These are phyloP conservation scores for Notarius lentiginosus DNA, from an alignment of 2,113 vertebrate species.

Conservation along the genomic window DNA sequence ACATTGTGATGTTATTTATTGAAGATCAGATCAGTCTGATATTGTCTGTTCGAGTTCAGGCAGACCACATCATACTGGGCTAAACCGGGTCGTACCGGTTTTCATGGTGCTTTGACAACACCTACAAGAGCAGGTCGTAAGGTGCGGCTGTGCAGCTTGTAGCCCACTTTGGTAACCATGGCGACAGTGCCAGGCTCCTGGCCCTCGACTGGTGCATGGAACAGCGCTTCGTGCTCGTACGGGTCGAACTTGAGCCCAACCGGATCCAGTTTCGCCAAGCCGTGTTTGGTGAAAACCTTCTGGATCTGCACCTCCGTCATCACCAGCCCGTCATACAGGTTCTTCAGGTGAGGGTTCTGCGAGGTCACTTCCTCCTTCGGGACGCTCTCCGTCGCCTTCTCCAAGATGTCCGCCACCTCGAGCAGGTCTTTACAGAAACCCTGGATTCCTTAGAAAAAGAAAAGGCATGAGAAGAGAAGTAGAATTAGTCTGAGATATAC, in stretches of 20 bases:
- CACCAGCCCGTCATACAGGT: slow-evolving; percentile 89
- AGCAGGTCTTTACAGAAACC: slow-evolving; percentile 96
- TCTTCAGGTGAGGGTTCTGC: slow-evolving; percentile 93
- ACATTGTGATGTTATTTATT: not conserved
- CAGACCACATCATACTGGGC: not conserved
- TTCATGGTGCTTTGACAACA: slow-evolving; percentile 85
- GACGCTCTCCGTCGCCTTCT: slow-evolving; percentile 92
- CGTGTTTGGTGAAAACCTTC: slow-evolving; percentile 94
- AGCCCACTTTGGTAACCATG: slow-evolving; percentile 90
- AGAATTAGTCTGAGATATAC: not conserved
- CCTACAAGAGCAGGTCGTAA: slow-evolving; percentile 92
- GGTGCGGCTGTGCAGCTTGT: slow-evolving; percentile 93
- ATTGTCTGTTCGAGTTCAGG: not conserved
- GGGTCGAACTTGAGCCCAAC: slow-evolving; percentile 90
- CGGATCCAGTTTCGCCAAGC: slow-evolving; percentile 85
- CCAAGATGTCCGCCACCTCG: slow-evolving; percentile 94
- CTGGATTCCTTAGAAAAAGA: slow-evolving; percentile 85
- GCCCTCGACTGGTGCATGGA: slow-evolving; percentile 83
- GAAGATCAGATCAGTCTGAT: not conserved
- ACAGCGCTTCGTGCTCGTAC: slow-evolving; percentile 93
- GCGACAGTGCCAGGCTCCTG: slow-evolving; percentile 88
- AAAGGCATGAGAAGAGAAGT: too few species aligned
- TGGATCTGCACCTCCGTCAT: slow-evolving; percentile 94
- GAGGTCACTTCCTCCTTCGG: slow-evolving; percentile 84
- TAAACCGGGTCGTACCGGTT: not conserved